These are phyloP conservation scores for Lycocorax pyrrhopterus DNA, from an alignment of 2,113 vertebrate genomes.

Conservation along the genomic window DNA sequence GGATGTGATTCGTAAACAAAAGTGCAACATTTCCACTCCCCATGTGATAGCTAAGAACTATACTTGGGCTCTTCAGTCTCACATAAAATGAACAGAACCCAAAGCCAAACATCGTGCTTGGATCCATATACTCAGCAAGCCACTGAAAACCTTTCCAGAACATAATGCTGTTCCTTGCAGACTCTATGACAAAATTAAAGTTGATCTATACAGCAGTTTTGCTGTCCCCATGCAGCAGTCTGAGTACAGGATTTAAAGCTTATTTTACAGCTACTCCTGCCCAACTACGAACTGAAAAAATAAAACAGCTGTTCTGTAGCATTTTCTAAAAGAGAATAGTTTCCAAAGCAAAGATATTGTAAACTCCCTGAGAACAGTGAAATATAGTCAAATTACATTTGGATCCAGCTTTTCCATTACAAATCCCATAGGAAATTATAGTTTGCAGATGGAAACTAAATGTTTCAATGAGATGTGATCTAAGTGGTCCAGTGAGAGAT, in stretches of 20 bases:
- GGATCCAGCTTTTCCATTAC: not conserved
- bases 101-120: not conserved
- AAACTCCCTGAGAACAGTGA: not conserved
- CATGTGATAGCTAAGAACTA: not conserved
- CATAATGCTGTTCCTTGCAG: not conserved
- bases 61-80: not conserved
- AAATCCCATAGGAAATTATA: constrained; percentile 9
- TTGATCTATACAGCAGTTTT: not conserved
- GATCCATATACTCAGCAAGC: not conserved
- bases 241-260: not conserved
- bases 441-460: not conserved
- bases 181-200: not conserved
- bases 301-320: not conserved
- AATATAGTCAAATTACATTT: not conserved
- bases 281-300: not conserved
- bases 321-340: not conserved
- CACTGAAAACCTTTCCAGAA: not conserved
- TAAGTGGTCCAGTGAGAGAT: not conserved
- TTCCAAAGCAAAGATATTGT: not conserved
- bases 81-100: not conserved
- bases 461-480: not conserved
- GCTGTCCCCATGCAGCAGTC: not conserved
- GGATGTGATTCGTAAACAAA: not conserved
- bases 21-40: not conserved
- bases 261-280: not conserved